phyloP scores from a whole-genome alignment of 2,888 invertebrate genomes.

The Nasonia oneida region DNA sequence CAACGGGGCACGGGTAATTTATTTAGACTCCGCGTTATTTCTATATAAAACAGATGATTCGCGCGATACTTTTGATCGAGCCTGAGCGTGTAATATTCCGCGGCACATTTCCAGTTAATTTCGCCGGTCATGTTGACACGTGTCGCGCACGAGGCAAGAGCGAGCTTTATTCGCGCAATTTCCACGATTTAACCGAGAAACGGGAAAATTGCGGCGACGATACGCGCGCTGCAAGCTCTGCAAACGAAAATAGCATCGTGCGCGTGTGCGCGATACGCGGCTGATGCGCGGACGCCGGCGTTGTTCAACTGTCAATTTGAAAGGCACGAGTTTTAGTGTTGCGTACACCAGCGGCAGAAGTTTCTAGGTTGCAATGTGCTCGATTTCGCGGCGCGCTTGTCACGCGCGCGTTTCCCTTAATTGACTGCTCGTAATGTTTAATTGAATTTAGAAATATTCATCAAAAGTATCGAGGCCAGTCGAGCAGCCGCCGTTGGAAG shows the following conservation, averaged over 20 bases:
- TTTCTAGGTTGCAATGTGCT: not conserved
- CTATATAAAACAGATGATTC: not conserved
- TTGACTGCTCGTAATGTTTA: not conserved
- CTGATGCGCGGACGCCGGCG: not conserved
- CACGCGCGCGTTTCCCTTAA: not conserved
- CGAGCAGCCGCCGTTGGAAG: not conserved
- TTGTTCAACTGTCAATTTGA: conserved; percentile 15
- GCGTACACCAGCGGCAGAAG: not conserved
- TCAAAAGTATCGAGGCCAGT: conserved; percentile 9
- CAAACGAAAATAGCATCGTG: not conserved
- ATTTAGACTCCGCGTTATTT: not conserved
- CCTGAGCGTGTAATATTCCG: not conserved
- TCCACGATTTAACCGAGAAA: conserved; percentile 18
- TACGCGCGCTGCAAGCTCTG: not conserved
- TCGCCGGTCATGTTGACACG: not conserved
- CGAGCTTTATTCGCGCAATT: conserved; percentile 2
- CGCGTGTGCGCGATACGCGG: not conserved
- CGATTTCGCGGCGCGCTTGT: not conserved
- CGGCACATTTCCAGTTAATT: not conserved
- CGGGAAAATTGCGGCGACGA: not conserved
- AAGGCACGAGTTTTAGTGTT: conserved; percentile 14
- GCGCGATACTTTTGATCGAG: not conserved
- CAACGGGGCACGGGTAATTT: not conserved
- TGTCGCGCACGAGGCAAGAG: not conserved
- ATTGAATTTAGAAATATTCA: not conserved